These are phyloP conservation scores for Tuberolachnus salignus DNA, from an alignment of 2,888 invertebrate genomes.

Conservation along the genomic window DNA sequence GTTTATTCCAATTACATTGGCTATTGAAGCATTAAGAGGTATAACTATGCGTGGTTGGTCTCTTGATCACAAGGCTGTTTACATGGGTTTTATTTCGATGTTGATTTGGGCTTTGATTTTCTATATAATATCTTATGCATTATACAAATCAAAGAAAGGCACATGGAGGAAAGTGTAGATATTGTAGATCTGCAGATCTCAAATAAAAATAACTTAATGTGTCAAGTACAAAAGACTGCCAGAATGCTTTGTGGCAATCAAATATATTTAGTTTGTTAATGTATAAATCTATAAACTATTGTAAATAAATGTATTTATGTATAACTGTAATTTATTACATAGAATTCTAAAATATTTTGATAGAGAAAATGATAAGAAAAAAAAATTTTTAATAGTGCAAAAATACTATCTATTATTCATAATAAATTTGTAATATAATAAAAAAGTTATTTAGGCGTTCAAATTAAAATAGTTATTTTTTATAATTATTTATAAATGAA, in stretches of 20 bases:
- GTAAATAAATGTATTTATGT: constrained; percentile 48
- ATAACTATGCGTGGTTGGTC: constrained; percentile 56
- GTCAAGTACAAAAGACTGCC: constrained; percentile 56
- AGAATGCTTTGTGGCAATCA: constrained; percentile 52
- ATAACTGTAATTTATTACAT: constrained; percentile 48
- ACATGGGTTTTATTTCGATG: constrained; percentile 48
- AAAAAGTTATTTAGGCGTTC: constrained; percentile 6
- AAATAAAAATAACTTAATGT: constrained; percentile 44
- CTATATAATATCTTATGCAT: constrained; percentile 17
- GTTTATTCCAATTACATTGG: constrained; percentile 55
- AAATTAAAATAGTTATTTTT: constrained; percentile 46
- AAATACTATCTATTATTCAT: constrained; percentile 34
- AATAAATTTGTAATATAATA: constrained; percentile 35
- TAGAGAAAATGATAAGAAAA: constrained; percentile 15
- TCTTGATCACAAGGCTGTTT: constrained; percentile 30
- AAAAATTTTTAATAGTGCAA: constrained; percentile 20
- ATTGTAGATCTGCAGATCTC: constrained; percentile 35
- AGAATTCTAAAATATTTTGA: constrained; percentile 29
- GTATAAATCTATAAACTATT: constrained; percentile 4
- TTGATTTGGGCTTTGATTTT: constrained; percentile 50
- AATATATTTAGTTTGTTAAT: constrained; percentile 39
- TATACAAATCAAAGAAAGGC: constrained; percentile 49
- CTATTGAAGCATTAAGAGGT: constrained; percentile 54
- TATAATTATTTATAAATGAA: constrained; percentile 52
- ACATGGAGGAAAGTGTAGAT: constrained; percentile 46